Evolutionary conservation across 2,797 vertebrate species (phyloP).

Genomic region (Acanthopagrus latus): DNA sequence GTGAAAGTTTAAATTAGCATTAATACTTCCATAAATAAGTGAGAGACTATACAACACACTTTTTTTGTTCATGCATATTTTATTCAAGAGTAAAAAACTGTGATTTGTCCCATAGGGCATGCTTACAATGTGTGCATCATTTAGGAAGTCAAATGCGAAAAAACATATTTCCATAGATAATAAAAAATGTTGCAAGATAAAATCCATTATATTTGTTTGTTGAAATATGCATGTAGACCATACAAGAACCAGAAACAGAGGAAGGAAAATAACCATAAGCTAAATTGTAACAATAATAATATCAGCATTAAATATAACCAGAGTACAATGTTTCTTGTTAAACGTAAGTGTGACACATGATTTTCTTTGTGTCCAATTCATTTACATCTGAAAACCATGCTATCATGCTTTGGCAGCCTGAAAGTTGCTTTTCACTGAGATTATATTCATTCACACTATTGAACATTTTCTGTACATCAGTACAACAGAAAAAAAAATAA

Average conservation of each 20-base stretch:
- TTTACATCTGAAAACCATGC: conserved; percentile 92
- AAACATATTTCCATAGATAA: conserved; percentile 89
- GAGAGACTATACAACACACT: conserved; percentile 49
- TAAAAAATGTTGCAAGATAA: conserved; percentile 88
- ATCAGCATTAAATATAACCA: conserved; percentile 88
- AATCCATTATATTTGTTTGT: conserved; percentile 87
- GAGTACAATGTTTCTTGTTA: conserved; percentile 87
- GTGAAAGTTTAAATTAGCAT: conserved; percentile 15
- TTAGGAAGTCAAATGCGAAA: conserved; percentile 90
- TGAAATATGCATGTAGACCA: conserved; percentile 89
- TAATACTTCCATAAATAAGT: neutral
- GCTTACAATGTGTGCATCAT: conserved; percentile 91
- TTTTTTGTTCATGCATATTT: conserved; percentile 91
- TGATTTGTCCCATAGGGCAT: conserved; percentile 93
- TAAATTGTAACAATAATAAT: conserved; percentile 88
- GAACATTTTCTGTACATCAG: conserved; percentile 90
- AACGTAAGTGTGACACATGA: conserved; percentile 87
- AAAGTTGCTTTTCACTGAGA: conserved; percentile 91
- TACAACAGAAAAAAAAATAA: conserved; percentile 79
- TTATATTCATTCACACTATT: conserved; percentile 91
- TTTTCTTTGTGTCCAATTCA: conserved; percentile 86
- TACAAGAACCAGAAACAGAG: conserved; percentile 88
- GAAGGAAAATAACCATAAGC: conserved; percentile 86
- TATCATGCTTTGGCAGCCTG: conserved; percentile 92
- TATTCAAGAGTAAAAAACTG: conserved; percentile 94